Evolutionary conservation across 2,888 invertebrate genomes (phyloP).

Genomic region (Augiades crinisus): DNA sequence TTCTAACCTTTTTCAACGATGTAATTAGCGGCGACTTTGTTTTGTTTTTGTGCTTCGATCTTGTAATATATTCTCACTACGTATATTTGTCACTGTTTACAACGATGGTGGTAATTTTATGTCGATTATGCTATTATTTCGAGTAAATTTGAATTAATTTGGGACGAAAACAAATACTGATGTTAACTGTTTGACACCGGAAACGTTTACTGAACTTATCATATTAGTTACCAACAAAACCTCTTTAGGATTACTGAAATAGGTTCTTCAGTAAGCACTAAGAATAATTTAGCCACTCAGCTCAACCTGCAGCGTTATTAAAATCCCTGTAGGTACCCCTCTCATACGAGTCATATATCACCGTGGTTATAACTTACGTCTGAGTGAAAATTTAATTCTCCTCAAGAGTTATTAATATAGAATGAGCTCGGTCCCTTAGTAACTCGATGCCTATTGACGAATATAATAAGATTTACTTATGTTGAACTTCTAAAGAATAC

Average conservation of each 20-base stretch:
- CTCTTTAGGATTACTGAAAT: neutral
- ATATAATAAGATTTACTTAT: constrained; percentile 73
- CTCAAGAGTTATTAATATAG: constrained; percentile 57
- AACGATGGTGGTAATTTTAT: too few species aligned
- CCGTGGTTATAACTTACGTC: constrained; percentile 13
- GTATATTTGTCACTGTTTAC: too few species aligned
- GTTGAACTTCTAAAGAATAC: constrained; percentile 63
- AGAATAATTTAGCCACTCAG: constrained; percentile 1
- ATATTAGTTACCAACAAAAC: too few species aligned
- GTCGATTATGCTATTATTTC: too few species aligned
- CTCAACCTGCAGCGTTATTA: constrained; percentile 1
- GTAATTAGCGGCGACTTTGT: too few species aligned
- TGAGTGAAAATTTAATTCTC: constrained; percentile 34
- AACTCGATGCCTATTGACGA: constrained; percentile 68
- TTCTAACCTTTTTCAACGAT: too few species aligned
- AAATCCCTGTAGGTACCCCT: constrained; percentile 2
- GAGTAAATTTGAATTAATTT: too few species aligned
- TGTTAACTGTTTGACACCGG: too few species aligned
- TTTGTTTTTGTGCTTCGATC: too few species aligned
- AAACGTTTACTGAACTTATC: too few species aligned
- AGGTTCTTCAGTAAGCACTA: neutral
- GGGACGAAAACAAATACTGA: too few species aligned
- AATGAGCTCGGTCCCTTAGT: constrained; percentile 58
- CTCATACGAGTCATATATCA: constrained; percentile 4
- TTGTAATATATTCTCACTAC: too few species aligned